Evolutionary conservation across 2,888 invertebrate species (phyloP).

Genomic region (Cyaniris semiargus): DNA sequence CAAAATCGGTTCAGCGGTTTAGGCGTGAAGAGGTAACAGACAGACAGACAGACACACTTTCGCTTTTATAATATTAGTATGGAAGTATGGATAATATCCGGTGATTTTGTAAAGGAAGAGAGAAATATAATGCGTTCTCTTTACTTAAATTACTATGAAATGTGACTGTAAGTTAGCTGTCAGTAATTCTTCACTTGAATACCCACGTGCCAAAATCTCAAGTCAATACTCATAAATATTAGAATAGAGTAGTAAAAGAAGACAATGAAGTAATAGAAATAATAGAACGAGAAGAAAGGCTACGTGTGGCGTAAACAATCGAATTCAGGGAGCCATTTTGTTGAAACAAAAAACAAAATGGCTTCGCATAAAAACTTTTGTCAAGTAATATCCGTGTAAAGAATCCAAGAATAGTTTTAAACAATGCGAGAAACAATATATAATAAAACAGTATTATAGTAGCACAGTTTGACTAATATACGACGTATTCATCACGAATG

Average conservation of each 20-base stretch:
- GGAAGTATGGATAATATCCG: too few relatives aligned
- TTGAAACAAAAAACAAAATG: background rate
- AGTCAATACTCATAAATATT: background rate
- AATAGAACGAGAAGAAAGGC: background rate
- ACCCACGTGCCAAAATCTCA: constrained; percentile 11
- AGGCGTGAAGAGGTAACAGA: too few relatives aligned
- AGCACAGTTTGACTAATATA: constrained; percentile 17
- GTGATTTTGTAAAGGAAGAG: background rate
- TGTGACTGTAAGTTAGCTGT: background rate
- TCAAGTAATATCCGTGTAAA: constrained; percentile 2
- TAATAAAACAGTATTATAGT: constrained; percentile 20
- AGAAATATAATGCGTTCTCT: background rate
- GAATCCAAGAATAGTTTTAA: background rate
- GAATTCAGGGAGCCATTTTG: constrained; percentile 12
- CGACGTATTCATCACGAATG: constrained; percentile 19
- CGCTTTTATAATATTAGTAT: too few relatives aligned
- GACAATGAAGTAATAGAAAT: constrained; percentile 15
- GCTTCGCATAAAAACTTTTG: background rate
- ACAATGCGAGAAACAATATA: constrained; percentile 13
- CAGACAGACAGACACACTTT: too few relatives aligned
- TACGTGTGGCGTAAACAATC: background rate
- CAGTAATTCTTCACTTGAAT: background rate
- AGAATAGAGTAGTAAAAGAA: background rate
- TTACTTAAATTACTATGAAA: background rate
- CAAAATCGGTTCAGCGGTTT: too few relatives aligned